Base-by-base conservation (phyloP, 2,888 invertebrate genomes). In the Limnephilus marmoratus region DNA sequence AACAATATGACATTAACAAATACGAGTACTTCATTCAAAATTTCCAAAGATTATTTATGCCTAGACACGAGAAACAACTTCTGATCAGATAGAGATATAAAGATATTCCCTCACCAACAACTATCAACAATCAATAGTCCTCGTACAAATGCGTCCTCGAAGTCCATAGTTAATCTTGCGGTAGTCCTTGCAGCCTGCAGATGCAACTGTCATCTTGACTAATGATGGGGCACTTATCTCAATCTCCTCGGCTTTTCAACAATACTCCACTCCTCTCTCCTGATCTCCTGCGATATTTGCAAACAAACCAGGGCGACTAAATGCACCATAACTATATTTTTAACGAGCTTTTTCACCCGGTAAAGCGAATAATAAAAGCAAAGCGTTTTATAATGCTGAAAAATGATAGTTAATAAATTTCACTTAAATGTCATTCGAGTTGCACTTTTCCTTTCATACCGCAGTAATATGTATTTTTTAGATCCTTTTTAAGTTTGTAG, bases 131-230 rank as follows among this genome's bases (percentile, higher is more conserved):
- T 68, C 68, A 68, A 68, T 24, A 68, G 68, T 68, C 24, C 1
- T 9, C 68, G n/a, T 18, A 18, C 4, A 68, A 68, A 68, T 68
- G n/a, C n/a, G n/a, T 85, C 37, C 85, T 34, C 37, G 85, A 37
- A 24, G 81, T 34, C 37, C 80, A 89, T 5, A 80, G 88, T 24
- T 89, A 89, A 89, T 88, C 81, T 89, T 41, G 81, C 18, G 24
- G 37, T 24, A 24, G n/a, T 29, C 45, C 82, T 82, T 49, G 45
- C 82, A 91, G 82, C 88, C 41, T 90, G 91, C 93, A 93, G 92
- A 88, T 93, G 93, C 91, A 93, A 80, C 85, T 86, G 91, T 92
- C 92, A 90, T 90, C 90, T 90, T 93, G 93, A 93, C 31, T 91
- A 91, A 93, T 93, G 93, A 91, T 90, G 53, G 68, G 15, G 82